A percentile compares a stretch with the other conserved stretches of the same genome.
Evolutionary conservation across 2,113 vertebrate species (phyloP).

Genomic region (Scatophagus argus): DNA sequence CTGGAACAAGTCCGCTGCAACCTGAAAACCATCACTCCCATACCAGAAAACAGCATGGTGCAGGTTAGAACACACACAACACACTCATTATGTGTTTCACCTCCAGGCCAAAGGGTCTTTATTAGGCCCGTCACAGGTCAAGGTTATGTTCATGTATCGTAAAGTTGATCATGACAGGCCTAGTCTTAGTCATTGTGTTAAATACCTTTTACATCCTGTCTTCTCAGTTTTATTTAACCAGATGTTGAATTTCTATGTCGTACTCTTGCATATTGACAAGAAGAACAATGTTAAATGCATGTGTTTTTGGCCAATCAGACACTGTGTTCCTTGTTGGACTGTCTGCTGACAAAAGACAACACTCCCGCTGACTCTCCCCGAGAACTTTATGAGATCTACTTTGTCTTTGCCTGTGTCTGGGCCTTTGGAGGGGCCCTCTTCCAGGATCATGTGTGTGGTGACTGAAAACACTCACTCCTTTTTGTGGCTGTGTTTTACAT

Average conservation of each 20-base stretch:
- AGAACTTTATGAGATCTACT: constrained; percentile 86
- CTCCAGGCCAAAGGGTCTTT: neutral
- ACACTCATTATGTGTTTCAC: neutral
- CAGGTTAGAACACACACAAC: constrained; percentile 41
- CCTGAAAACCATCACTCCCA: constrained; percentile 84
- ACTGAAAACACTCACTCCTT: neutral
- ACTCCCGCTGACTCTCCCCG: constrained; percentile 87
- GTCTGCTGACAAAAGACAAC: constrained; percentile 85
- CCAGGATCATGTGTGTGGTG: constrained; percentile 86
- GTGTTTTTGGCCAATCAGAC: constrained; percentile 70
- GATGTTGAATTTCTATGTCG: neutral
- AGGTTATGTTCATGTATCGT: too few relatives aligned
- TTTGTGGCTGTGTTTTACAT: neutral
- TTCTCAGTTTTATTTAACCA: neutral
- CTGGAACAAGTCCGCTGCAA: constrained; percentile 85
- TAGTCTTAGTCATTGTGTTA: neutral
- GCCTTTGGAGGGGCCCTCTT: constrained; percentile 88
- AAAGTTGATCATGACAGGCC: too few relatives aligned
- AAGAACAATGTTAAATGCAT: neutral
- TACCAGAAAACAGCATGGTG: constrained; percentile 88
- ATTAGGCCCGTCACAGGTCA: too few relatives aligned
- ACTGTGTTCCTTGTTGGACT: constrained; percentile 86
- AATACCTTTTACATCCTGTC: neutral
- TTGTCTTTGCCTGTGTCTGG: constrained; percentile 88
- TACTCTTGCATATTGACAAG: neutral